Evolutionary conservation across 2,113 vertebrate genomes (phyloP).

Genomic region (Sapayoa aenigma): DNA sequence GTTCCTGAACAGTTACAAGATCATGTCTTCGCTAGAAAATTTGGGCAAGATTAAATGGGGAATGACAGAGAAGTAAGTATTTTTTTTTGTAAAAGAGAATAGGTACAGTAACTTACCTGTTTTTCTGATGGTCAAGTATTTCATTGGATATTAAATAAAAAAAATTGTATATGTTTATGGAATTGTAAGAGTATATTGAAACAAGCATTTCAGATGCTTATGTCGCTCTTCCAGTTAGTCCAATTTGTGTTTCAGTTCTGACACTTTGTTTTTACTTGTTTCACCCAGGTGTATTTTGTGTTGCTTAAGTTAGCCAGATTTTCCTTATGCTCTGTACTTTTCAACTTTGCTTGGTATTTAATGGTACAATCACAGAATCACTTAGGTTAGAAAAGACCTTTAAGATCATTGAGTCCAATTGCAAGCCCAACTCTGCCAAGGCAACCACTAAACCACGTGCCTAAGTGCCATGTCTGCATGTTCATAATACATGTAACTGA

Average conservation of each 20-base stretch:
- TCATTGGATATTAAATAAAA: not conserved
- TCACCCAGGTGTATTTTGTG: not conserved
- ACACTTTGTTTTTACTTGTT: not conserved
- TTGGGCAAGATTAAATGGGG: conserved; percentile 63
- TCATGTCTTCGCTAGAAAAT: conserved; percentile 39
- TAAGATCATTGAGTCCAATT: not conserved
- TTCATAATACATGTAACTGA: not conserved
- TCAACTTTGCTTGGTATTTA: not conserved
- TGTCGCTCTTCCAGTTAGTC: not conserved
- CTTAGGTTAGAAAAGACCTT: not conserved
- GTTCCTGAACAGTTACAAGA: conserved; percentile 27
- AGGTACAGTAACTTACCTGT: not conserved
- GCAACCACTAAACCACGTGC: not conserved
- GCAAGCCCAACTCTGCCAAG: not conserved
- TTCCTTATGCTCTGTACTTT: not conserved
- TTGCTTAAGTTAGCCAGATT: not conserved
- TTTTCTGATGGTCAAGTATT: not conserved
- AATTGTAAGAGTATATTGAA: not conserved
- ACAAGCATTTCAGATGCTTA: not conserved
- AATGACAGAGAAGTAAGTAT: conserved; percentile 56
- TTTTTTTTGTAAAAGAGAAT: not conserved
- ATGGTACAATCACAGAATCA: not conserved
- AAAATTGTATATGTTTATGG: not conserved
- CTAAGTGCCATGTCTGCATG: accelerated
- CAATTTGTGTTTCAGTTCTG: not conserved